phyloP scores from a whole-genome alignment of 2,888 invertebrate species.

The Erebia aethiops region DNA sequence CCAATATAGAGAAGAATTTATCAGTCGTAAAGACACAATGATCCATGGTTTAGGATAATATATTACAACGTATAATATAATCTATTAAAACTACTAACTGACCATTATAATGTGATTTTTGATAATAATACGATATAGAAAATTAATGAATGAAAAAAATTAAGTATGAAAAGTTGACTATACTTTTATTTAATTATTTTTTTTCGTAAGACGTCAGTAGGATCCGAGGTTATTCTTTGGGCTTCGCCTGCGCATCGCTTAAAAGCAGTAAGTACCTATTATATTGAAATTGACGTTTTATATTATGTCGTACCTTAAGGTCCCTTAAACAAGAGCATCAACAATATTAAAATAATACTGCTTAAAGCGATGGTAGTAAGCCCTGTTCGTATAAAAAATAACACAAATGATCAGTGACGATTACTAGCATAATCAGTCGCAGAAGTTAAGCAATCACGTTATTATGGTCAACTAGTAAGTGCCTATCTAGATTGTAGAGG shows the following conservation, averaged over 20 bases:
- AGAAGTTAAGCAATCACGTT: slow-evolving; percentile 1
- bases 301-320: no score
- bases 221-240: no score
- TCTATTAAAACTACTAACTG: slow-evolving; percentile 37
- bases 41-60: slow-evolving; percentile 36
- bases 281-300: no score
- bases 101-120: slow-evolving; percentile 29
- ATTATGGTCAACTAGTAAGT: slow-evolving; percentile 34
- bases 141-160: neutral
- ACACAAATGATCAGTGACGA: no score
- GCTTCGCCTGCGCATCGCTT: no score
- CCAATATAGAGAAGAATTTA: slow-evolving; percentile 65
- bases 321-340: no score
- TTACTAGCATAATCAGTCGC: neutral
- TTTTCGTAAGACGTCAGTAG: no score
- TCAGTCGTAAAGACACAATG: slow-evolving; percentile 63
- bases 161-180: neutral
- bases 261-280: no score
- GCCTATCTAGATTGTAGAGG: slow-evolving; percentile 34
- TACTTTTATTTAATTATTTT: neutral
- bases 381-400: no score
- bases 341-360: no score
- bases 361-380: no score
- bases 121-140: neutral
- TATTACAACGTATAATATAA: slow-evolving; percentile 39